phyloP scores from a whole-genome alignment of 2,797 vertebrate genomes.

The Centropyge bicolor region DNA sequence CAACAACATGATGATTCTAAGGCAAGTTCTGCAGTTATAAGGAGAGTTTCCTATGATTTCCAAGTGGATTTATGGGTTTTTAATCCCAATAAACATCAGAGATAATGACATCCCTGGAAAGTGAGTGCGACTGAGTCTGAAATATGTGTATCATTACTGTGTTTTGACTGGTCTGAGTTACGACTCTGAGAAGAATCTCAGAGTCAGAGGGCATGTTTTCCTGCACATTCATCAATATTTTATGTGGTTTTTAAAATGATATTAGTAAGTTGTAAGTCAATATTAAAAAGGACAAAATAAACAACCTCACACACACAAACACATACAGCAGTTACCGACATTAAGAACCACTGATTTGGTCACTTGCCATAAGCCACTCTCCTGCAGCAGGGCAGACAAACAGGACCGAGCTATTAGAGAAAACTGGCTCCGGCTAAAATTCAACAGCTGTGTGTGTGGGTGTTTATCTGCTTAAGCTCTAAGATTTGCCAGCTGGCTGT shows the following conservation, averaged over 20 bases:
- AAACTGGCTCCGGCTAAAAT: constrained; percentile 36
- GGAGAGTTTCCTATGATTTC: too few relatives aligned
- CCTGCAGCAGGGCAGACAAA: constrained; percentile 27
- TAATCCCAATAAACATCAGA: neutral
- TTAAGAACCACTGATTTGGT: constrained; percentile 54
- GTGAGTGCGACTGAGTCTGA: neutral
- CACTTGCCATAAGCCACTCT: constrained; percentile 53
- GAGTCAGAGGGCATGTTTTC: neutral
- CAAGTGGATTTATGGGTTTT: neutral
- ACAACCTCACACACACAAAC: constrained; percentile 10
- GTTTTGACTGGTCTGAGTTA: too few relatives aligned
- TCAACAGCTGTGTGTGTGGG: constrained; percentile 56
- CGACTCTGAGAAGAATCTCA: too few relatives aligned
- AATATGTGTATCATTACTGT: neutral
- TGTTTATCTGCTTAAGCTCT: constrained; percentile 56
- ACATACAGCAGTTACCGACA: constrained; percentile 31
- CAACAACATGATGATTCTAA: neutral
- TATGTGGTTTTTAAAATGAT: neutral
- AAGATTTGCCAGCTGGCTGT: constrained; percentile 64
- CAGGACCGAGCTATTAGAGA: constrained; percentile 32
- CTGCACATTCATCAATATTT: neutral
- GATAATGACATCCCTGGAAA: too few relatives aligned
- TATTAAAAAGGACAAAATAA: constrained; percentile 4
- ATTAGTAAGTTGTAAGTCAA: neutral
- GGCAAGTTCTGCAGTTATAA: neutral